These are phyloP conservation scores for Oscheius sp. DNA, from an alignment of 2,888 invertebrate genomes.

Conservation along the genomic window DNA sequence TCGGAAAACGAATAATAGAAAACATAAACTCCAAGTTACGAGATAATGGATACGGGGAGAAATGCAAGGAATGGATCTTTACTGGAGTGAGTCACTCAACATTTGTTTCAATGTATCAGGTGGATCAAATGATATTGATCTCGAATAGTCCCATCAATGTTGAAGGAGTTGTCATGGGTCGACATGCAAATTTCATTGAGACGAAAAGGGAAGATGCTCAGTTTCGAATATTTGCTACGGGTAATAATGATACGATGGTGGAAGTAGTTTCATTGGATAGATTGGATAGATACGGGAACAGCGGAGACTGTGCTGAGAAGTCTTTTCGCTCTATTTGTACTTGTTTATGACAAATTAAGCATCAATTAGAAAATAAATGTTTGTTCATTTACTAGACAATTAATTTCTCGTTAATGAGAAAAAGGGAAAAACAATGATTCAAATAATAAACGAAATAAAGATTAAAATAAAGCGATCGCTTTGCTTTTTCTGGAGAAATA, in stretches of 20 bases:
- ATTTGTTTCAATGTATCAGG: background rate
- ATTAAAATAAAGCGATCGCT: too few species aligned
- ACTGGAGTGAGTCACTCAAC: background rate
- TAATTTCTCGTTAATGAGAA: too few species aligned
- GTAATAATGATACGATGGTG: background rate
- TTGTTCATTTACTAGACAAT: too few species aligned
- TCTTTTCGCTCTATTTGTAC: slow-evolving; percentile 4
- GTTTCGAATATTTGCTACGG: background rate
- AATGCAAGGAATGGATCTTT: background rate
- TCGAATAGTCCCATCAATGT: background rate
- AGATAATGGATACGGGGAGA: background rate
- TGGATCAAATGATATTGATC: background rate
- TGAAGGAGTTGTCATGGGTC: background rate
- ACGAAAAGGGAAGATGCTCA: background rate
- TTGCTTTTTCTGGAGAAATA: too few species aligned
- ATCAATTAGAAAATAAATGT: too few species aligned
- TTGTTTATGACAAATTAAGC: background rate
- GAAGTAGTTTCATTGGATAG: background rate
- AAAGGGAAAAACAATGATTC: too few species aligned
- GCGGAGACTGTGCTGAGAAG: background rate
- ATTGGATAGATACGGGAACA: background rate
- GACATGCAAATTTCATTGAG: background rate
- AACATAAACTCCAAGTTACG: background rate
- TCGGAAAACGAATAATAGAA: background rate
- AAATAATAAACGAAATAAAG: too few species aligned